Percentiles rank a stretch among this genome's conserved stretches.
Conservation (phyloP, 1,140 invertebrate species). For the Rhyacophila brunnea region DNA sequence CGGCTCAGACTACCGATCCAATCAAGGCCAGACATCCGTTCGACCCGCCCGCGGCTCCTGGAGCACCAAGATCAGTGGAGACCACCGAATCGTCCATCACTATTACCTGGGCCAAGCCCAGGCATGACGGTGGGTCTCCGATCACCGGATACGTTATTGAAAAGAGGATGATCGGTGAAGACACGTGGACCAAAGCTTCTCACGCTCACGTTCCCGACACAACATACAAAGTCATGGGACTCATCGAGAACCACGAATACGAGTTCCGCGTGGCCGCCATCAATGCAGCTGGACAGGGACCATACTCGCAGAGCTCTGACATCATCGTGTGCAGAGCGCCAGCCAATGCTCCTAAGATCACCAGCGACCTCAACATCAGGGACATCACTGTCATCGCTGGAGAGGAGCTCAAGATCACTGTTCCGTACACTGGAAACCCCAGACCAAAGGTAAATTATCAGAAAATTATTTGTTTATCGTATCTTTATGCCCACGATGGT, state of each 20-base stretch:
- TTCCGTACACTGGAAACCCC: constrained; percentile 89
- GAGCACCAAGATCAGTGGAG: constrained; percentile 80
- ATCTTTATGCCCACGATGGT: too few species aligned
- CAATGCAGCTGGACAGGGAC: constrained; percentile 94
- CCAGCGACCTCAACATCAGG: constrained; percentile 85
- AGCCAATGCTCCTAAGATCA: constrained; percentile 87
- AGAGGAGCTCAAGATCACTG: constrained; percentile 92
- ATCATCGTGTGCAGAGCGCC: constrained; percentile 85
- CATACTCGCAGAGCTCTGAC: constrained; percentile 88
- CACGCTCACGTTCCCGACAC: constrained; percentile 80
- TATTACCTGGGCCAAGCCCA: constrained; percentile 88
- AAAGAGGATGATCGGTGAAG: constrained; percentile 83
- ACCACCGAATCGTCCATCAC: constrained; percentile 93
- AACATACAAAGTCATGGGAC: constrained; percentile 77
- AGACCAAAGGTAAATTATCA: constrained; percentile 71
- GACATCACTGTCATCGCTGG: constrained; percentile 95
- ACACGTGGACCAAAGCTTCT: constrained; percentile 88
- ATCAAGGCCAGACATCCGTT: constrained; percentile 95
- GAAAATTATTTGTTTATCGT: too few species aligned
- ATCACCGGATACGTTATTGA: constrained; percentile 92
- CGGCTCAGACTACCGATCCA: constrained; percentile 81
- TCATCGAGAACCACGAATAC: constrained; percentile 94
- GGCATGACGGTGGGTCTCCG: constrained; percentile 89
- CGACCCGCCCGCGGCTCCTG: constrained; percentile 88
- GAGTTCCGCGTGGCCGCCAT: constrained; percentile 95